A percentile compares a stretch with the other conserved stretches of the same genome.
phyloP scores from a whole-genome alignment of 2,113 vertebrate genomes.

The Perca fluviatilis region DNA sequence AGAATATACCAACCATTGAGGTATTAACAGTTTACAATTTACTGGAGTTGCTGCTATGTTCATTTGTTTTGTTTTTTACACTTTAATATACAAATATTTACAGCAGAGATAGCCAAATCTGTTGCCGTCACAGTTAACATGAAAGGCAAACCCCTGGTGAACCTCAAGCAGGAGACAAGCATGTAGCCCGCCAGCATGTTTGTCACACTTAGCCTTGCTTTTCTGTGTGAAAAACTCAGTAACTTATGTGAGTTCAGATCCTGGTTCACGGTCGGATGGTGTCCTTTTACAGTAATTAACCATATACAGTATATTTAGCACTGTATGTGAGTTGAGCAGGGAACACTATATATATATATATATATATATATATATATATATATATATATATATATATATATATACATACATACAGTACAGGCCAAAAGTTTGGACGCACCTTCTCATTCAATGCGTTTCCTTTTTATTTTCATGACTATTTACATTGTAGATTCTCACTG shows the following conservation, averaged over 20 bases:
- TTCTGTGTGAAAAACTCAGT: constrained; percentile 15
- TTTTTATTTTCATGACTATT: too few relatives aligned
- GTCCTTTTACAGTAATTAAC: constrained; percentile 34
- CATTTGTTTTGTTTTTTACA: background rate
- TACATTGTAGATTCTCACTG: too few relatives aligned
- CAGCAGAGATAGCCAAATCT: constrained; percentile 34
- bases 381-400: too few relatives aligned
- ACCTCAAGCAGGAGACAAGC: constrained; percentile 22
- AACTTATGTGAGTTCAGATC: constrained; percentile 25
- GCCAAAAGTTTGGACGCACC: too few relatives aligned
- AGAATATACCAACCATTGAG: background rate
- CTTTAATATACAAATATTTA: constrained; percentile 30
- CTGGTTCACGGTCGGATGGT: constrained; percentile 20
- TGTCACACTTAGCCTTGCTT: constrained; percentile 21
- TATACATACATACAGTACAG: too few relatives aligned
- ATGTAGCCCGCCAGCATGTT: constrained; percentile 32
- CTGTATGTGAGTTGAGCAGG: constrained; percentile 12
- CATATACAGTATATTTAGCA: background rate
- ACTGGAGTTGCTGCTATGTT: background rate
- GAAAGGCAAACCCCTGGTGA: constrained; percentile 37
- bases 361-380: too few relatives aligned
- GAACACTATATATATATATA: background rate
- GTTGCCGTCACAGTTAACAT: constrained; percentile 41
- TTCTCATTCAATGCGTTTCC: too few relatives aligned
- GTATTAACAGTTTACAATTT: background rate